Conservation (phyloP, 1,140 invertebrate species). For the Luehdorfia chinensis region DNA sequence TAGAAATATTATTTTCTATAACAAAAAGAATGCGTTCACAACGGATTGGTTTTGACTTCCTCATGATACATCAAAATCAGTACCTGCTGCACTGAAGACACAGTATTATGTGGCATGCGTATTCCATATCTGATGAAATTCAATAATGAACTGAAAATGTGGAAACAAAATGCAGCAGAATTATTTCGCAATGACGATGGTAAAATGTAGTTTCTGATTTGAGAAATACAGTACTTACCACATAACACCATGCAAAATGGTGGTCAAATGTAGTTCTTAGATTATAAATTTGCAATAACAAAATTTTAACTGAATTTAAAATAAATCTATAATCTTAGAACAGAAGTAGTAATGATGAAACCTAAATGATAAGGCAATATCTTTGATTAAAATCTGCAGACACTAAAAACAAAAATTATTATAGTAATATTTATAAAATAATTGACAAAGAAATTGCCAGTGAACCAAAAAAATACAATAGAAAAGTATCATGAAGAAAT, state of each 20-base stretch:
- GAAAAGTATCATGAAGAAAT: constrained; percentile 66
- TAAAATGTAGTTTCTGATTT: not conserved
- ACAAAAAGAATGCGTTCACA: constrained; percentile 40
- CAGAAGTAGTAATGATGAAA: constrained; percentile 6
- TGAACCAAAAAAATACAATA: no score
- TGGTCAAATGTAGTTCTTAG: constrained; percentile 22
- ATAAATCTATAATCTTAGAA: constrained; percentile 22
- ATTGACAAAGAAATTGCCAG: constrained; percentile 43
- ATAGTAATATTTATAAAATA: no score
- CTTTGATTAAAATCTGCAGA: constrained; percentile 4
- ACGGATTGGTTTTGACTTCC: constrained; percentile 60
- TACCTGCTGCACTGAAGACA: constrained; percentile 44
- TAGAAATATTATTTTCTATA: not conserved
- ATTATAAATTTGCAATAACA: constrained; percentile 11
- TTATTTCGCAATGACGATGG: not conserved
- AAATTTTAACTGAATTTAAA: constrained; percentile 4
- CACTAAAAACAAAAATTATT: constrained; percentile 4
- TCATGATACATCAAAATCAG: constrained; percentile 57
- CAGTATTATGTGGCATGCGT: constrained; percentile 72
- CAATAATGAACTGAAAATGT: constrained; percentile 5
- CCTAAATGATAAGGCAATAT: constrained; percentile 8
- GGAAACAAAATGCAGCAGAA: not conserved
- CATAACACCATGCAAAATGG: constrained; percentile 65
- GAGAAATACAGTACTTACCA: constrained; percentile 39
- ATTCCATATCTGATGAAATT: constrained; percentile 15